Evolutionary conservation across 2,888 invertebrate species (phyloP).

Genomic region (Calameuta idolon): DNA sequence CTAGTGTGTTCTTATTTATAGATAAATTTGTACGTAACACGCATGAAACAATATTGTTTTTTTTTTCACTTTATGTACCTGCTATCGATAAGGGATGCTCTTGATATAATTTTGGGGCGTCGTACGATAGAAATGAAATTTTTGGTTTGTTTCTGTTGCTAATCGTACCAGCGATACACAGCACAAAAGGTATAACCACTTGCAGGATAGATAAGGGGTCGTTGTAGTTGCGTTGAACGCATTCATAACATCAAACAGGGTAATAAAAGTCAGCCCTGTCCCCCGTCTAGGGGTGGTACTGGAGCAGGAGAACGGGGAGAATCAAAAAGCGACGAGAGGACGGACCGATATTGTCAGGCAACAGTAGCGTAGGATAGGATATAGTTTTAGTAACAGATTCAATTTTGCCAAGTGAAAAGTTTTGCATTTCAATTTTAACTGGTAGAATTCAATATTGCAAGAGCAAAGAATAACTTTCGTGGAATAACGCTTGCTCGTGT

Average conservation of each 20-base stretch:
- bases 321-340: constrained; percentile 45
- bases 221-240: constrained; percentile 40
- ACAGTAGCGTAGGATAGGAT: constrained; percentile 30
- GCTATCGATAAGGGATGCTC: neutral
- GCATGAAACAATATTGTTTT: neutral
- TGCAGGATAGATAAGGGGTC: constrained; percentile 25
- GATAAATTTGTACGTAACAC: neutral
- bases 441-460: neutral
- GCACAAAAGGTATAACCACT: constrained; percentile 51
- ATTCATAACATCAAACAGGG: constrained; percentile 62
- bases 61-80: neutral
- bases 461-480: neutral
- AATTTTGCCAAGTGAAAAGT: neutral
- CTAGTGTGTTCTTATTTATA: neutral
- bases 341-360: constrained; percentile 35
- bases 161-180: constrained; percentile 43
- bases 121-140: constrained; percentile 5
- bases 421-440: neutral
- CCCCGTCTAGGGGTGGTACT: constrained; percentile 15
- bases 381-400: constrained; percentile 29
- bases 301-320: constrained; percentile 34
- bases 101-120: constrained; percentile 11
- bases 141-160: constrained; percentile 38
- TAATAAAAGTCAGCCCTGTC: constrained; percentile 61
- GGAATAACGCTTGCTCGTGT: neutral